Base-by-base conservation (phyloP, 2,113 vertebrate species). In the Sinocyclocheilus grahami region DNA sequence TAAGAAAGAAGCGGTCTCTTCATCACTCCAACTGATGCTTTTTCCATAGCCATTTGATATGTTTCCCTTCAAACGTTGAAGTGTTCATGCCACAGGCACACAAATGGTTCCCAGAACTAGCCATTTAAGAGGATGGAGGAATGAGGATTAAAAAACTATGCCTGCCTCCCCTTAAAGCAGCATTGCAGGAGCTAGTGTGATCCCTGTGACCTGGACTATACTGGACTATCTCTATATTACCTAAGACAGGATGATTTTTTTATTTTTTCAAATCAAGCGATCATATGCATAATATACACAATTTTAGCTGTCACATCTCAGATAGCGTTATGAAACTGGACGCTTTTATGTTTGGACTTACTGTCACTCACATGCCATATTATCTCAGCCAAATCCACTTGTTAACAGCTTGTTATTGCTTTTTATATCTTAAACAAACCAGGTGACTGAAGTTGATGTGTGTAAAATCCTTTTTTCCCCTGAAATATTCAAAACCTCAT, bases 81-180 rank as follows among this genome's bases (percentile, higher is more conserved):
- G 16, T 58, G 53, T 58, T 58, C 18, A 58, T 7, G 39, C 58
- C 72, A 65, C 63, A 62, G 79, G 30, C 77, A 84, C 33, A 86
- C 82, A 86, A 55, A 80, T 77, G 58, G 24, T 76, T 82, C 55
- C 72, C 82, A 84, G 62, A 75, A 51, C 67, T 30, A 71, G 76
- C 37, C 39, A 84, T 83, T 60, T 82, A 85, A 81, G 76, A 78
- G 60, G 69, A 39, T 82, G 39, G 58, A 86, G 69, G 39, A 75
- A n/a, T 85, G 69, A 72, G 42, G 82, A 88, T 87, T 82, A 82
- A 51, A 86, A 51, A 76, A 53, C 42, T 51, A 51, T 46, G 65
- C 82, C 39, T 48, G 58, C 37, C 46, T 78, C 60, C 22, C 33
- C 82, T 55, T 62, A 55, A 69, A 53, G 55, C 85, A 83, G 6